Evolutionary conservation across 2,888 invertebrate species (phyloP), one percentile per base, ranked within the genome.

Genomic region (Sinhomidia bicolor): DNA sequence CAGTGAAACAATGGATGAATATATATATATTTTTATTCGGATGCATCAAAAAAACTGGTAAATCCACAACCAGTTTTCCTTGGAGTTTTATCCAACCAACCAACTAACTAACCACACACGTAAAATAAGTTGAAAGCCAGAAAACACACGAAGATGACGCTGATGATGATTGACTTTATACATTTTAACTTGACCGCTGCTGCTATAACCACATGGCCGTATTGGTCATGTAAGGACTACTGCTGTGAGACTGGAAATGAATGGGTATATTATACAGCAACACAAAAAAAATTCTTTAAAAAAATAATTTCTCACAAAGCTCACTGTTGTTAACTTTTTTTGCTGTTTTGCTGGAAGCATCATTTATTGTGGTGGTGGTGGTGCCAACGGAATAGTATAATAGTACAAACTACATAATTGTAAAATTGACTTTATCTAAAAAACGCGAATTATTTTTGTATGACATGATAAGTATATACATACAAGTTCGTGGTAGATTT

Each of bases 21-120:
- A 41, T 41, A 41, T 7, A 41, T 5, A 7, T 10, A 47, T n/a
- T 29, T 62, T 29, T 26, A 12, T 23, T 29, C 26, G n/a, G 26
- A 7, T 71, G 6, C 20, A 17, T 57, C 26, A 29, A 62, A 78
- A 79, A 85, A 85, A 85, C 85, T 85, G 54, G 85, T 85, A 85
- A 62, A 47, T 54, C 85, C 32, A 78, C 65, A 71, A 86, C 86
- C 79, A 86, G 86, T 86, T 86, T 80, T 86, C 68, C 85, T 80
- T 86, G 80, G 71, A 51, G 62, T 41, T 79, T 78, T 79, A 20
- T 7, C 44, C n/a, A n/a, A n/a, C n/a, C n/a, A n/a, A n/a, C n/a
- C n/a, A n/a, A n/a, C n/a, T n/a, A n/a, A n/a, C n/a, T 71, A 26
- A 54, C 86, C 80, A 80, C 86, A 86, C 86, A 80, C 86, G 68